phyloP scores from a whole-genome alignment of 2,113 vertebrate species.

The Pygoscelis antarcticus region DNA sequence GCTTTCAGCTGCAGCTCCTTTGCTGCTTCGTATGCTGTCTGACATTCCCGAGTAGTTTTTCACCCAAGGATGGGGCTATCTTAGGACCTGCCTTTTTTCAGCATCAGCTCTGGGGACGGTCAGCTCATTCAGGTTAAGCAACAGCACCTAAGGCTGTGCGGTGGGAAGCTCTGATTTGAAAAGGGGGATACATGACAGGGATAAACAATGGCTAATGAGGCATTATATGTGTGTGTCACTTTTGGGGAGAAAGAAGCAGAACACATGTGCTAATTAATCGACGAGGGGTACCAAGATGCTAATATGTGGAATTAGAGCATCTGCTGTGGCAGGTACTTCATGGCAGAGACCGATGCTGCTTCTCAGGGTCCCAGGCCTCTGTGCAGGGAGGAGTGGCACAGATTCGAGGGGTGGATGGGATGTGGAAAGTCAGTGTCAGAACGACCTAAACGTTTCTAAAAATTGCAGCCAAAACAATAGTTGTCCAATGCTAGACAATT shows the following conservation, averaged over 20 bases:
- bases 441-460: background rate
- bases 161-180: background rate
- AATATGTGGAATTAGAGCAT: background rate
- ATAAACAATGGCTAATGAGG: background rate
- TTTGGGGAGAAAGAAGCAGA: background rate
- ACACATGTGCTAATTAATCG: background rate
- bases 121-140: background rate
- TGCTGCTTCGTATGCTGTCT: background rate
- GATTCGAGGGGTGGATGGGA: background rate
- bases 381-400: background rate
- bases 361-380: background rate
- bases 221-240: background rate
- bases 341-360: background rate
- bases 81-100: background rate
- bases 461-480: background rate
- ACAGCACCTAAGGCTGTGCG: fast-evolving
- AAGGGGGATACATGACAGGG: background rate
- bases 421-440: background rate
- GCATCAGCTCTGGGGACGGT: background rate
- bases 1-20: background rate
- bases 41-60: background rate
- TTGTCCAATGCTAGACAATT: background rate
- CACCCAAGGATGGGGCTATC: background rate
- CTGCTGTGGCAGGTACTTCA: background rate
- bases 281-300: background rate